A percentile compares a stretch with the other conserved stretches of the same genome.
Conservation (phyloP, 2,888 invertebrate genomes). For the Hirtodrosophila trivittata region DNA sequence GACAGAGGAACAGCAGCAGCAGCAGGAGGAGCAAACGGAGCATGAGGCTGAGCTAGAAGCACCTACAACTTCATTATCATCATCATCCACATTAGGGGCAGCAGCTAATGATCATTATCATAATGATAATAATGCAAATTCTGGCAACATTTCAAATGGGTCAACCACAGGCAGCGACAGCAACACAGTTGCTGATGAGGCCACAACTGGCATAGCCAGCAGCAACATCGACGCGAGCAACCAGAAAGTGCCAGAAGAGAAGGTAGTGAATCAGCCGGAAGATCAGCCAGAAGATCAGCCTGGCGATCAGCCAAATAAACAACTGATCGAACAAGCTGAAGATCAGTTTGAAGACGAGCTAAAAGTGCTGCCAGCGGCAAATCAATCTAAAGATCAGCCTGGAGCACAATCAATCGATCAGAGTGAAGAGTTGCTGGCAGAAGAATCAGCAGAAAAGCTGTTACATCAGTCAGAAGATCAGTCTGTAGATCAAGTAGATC, state of each 20-base stretch:
- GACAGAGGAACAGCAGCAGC: slow-evolving; percentile 10
- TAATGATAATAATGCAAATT: slow-evolving; percentile 65
- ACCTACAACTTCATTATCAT: slow-evolving; percentile 14
- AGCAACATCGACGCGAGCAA: slow-evolving; percentile 24
- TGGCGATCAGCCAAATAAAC: background rate
- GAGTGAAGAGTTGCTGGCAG: background rate
- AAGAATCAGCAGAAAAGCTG: background rate
- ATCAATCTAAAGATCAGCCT: background rate
- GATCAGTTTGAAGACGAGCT: background rate
- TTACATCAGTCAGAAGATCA: no score
- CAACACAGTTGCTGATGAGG: slow-evolving; percentile 35
- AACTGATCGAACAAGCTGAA: background rate
- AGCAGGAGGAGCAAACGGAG: slow-evolving; percentile 9
- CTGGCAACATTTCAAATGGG: slow-evolving; percentile 75
- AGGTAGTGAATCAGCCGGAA: background rate
- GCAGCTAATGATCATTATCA: slow-evolving; percentile 22
- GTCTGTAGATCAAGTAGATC: background rate
- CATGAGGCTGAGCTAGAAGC: slow-evolving; percentile 13
- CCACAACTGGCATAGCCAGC: slow-evolving; percentile 37
- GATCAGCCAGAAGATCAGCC: slow-evolving; percentile 3
- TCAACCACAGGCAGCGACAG: slow-evolving; percentile 43
- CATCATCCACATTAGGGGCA: slow-evolving; percentile 12
- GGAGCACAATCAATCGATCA: background rate
- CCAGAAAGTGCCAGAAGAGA: slow-evolving; percentile 12
- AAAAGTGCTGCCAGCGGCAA: no score